Evolutionary conservation across 2,797 vertebrate species (phyloP), one percentile per base, ranked within the genome.

Genomic region (Pseudochromis fuscus): DNA sequence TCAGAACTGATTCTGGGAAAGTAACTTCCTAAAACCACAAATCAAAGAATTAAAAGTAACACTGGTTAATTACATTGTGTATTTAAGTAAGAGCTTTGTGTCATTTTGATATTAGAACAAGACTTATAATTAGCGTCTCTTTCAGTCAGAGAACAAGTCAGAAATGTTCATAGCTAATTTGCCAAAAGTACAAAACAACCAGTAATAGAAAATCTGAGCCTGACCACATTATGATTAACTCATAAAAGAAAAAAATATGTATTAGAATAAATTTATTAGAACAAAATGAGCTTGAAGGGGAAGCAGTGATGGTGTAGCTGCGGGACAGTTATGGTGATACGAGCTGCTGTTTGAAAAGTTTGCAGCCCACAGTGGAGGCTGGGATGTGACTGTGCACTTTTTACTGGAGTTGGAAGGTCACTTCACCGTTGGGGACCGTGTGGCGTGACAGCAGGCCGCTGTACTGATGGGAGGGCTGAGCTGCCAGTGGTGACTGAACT

Each of bases 321-420:
- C 4, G 27, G 1, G 13, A 7, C 55, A 4, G 12, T 51, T 18
- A 40, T 30, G 15, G 13, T 23, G 21, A 46, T 61, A 0, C 21
- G 24, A 56, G 55, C 19, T 46, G 56, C n/a, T 63, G 61, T 77
- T 55, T 25, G 9, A 50, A 45, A 45, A 37, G 16, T 31, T 16
- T 24, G 46, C 55, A 13, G 40, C 18, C 4, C 4, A 0, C 13
- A 55, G 46, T 30, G 18, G 42, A 35, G 3, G 15, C 24, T 40
- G 21, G 16, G 10, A 9, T 13, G 16, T 25, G 24, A 75, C 1
- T 27, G 33, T 33, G 48, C 46, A 59, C 27, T 69, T 63, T n/a
- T 55, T n/a, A 48, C 52, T 59, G n/a, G 9, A 58, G 51, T 24
- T 66, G 38, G 51, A 82, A 80, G 67, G 61, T 75, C 38, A 63